These are phyloP conservation scores for Gadopsis bispinosus DNA, from an alignment of 2,797 vertebrate genomes.

Conservation along the genomic window DNA sequence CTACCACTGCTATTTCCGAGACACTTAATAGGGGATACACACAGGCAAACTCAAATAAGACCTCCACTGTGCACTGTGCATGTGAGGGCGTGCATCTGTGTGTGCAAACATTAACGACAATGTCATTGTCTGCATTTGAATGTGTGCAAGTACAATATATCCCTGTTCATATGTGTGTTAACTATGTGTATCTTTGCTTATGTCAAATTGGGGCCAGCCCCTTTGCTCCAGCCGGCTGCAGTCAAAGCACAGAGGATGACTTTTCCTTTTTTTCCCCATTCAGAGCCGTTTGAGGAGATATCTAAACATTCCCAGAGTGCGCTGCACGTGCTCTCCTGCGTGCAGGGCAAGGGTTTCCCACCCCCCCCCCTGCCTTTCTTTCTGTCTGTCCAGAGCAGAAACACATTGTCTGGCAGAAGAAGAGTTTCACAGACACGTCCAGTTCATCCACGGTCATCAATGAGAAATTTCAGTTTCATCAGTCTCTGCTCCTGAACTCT, in stretches of 20 bases:
- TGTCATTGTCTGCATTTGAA: conserved; percentile 7
- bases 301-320: conserved; percentile 92
- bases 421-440: conserved; percentile 46
- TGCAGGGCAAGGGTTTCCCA: conserved; percentile 70
- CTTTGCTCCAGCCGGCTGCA: conserved; percentile 71
- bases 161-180: conserved; percentile 35
- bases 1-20: background rate
- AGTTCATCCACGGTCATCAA: conserved; percentile 35
- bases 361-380: conserved; percentile 62
- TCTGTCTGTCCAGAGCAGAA: conserved; percentile 67
- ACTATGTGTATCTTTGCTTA: conserved; percentile 61
- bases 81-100: conserved; percentile 54
- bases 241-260: conserved; percentile 75
- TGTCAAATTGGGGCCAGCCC: conserved; percentile 67
- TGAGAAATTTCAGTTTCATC: conserved; percentile 23
- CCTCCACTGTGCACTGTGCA: conserved; percentile 85
- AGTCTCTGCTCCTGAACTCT: conserved; percentile 8
- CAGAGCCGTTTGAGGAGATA: conserved; percentile 88
- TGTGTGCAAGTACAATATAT: conserved; percentile 22
- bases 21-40: conserved; percentile 30
- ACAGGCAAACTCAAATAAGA: conserved; percentile 91
- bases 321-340: conserved; percentile 92
- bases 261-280: conserved; percentile 88
- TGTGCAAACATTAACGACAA: conserved; percentile 21
- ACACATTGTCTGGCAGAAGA: conserved; percentile 70